These are phyloP conservation scores for Copsychus sechellarum DNA, from an alignment of 2,113 vertebrate genomes.

Conservation along the genomic window DNA sequence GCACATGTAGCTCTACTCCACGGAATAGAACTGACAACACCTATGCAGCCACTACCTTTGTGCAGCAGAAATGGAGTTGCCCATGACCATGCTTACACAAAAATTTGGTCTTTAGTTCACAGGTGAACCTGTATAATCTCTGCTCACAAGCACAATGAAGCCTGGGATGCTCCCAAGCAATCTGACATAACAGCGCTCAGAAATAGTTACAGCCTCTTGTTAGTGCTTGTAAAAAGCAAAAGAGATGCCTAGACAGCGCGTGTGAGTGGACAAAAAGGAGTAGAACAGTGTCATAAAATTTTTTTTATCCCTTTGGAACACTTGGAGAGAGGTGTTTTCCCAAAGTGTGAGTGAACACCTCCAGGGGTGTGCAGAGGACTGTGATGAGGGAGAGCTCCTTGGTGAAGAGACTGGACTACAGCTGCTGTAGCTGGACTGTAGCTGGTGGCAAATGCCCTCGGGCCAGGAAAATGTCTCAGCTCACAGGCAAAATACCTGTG, in stretches of 20 bases:
- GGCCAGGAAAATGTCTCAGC: not conserved
- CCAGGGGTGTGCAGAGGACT: not conserved
- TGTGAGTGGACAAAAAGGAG: not conserved
- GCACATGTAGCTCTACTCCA: not conserved
- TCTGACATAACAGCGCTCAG: not conserved
- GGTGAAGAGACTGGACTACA: not conserved
- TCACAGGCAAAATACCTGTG: not conserved
- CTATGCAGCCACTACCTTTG: not conserved
- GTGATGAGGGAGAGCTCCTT: not conserved
- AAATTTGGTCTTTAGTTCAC: not conserved
- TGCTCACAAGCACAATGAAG: not conserved
- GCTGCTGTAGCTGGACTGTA: not conserved
- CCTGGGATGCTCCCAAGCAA: accelerated
- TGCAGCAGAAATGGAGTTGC: not conserved
- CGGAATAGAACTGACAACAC: not conserved
- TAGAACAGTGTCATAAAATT: not conserved
- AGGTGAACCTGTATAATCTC: not conserved
- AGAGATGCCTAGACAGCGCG: not conserved
- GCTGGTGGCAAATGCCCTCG: accelerated
- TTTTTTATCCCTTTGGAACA: not conserved
- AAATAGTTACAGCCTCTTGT: not conserved
- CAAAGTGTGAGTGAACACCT: accelerated
- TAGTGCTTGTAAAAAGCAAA: not conserved
- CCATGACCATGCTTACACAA: not conserved
- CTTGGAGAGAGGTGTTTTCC: not conserved